Conservation (phyloP, 2,888 invertebrate genomes). For the Melangyna quadrimaculata region DNA sequence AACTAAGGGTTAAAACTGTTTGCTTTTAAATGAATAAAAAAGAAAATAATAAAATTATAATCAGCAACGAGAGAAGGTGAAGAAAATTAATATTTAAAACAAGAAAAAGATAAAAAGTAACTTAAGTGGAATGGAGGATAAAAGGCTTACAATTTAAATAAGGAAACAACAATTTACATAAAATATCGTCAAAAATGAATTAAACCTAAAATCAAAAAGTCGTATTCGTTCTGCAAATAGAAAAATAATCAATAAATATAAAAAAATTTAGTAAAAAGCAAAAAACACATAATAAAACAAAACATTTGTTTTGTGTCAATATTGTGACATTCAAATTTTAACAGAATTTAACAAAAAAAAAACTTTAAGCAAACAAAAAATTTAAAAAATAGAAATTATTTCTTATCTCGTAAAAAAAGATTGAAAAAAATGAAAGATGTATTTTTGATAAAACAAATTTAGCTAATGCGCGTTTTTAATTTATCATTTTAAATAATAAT, state of each 20-base stretch:
- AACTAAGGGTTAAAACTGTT: constrained; percentile 78
- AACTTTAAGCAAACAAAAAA: neutral
- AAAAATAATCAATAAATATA: constrained; percentile 12
- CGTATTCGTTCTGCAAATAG: constrained; percentile 2
- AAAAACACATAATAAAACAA: neutral
- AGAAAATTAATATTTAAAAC: constrained; percentile 23
- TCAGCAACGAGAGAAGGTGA: constrained; percentile 19
- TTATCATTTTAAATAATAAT: constrained; percentile 16
- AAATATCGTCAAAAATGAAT: constrained; percentile 15
- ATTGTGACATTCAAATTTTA: constrained; percentile 16
- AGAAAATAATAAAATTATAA: constrained; percentile 22
- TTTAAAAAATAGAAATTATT: constrained; percentile 8
- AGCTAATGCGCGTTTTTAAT: constrained; percentile 65
- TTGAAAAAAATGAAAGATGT: constrained; percentile 60
- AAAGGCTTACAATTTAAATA: constrained; percentile 68
- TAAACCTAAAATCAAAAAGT: constrained; percentile 32
- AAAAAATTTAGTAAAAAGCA: constrained; percentile 5
- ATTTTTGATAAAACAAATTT: constrained; percentile 72
- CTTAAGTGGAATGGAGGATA: constrained; percentile 68
- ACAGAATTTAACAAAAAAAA: constrained; percentile 23
- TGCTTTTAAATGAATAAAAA: constrained; percentile 17
- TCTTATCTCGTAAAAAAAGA: constrained; percentile 49
- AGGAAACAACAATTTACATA: constrained; percentile 35
- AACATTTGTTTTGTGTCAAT: constrained; percentile 21
- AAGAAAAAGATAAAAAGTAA: constrained; percentile 40